Evolutionary conservation across 2,113 vertebrate genomes (phyloP).

Genomic region (Casuarius casuarius): DNA sequence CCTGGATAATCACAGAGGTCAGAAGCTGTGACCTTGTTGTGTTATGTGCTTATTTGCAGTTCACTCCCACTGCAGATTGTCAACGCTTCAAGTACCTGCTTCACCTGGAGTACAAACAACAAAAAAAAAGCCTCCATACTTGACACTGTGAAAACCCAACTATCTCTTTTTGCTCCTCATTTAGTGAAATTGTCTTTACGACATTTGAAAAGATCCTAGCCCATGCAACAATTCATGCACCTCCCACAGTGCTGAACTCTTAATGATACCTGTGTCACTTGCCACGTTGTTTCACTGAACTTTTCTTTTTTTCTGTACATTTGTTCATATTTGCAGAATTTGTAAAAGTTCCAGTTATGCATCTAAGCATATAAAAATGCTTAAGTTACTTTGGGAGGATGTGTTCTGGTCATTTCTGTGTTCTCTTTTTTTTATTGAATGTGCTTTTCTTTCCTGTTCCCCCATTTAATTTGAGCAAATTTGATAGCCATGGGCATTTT

Average conservation of each 20-base stretch:
- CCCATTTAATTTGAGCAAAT: conserved; percentile 29
- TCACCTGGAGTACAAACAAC: background rate
- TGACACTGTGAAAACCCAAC: background rate
- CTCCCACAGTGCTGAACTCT: background rate
- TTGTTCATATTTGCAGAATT: conserved; percentile 55
- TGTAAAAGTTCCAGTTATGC: background rate
- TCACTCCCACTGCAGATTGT: conserved; percentile 11
- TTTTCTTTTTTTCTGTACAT: conserved; percentile 49
- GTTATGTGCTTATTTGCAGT: conserved; percentile 26
- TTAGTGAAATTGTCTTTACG: conserved; percentile 39
- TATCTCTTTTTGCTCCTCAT: background rate
- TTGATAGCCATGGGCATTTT: conserved; percentile 38
- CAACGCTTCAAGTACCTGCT: conserved; percentile 29
- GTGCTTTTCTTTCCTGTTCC: background rate
- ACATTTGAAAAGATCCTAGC: conserved; percentile 29
- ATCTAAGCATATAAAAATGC: background rate
- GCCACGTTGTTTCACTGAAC: background rate
- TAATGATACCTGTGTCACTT: conserved; percentile 36
- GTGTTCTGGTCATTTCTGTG: background rate
- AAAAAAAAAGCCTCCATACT: background rate
- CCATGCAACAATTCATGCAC: conserved; percentile 1
- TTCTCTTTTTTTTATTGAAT: background rate
- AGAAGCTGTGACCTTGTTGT: conserved; percentile 19
- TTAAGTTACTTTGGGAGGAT: conserved; percentile 18
- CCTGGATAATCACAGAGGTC: conserved; percentile 32